Percentiles rank a stretch among this genome's conserved stretches.
Conservation (phyloP, 2,797 vertebrate genomes). For the Sternarchorhynchus goeldii region DNA sequence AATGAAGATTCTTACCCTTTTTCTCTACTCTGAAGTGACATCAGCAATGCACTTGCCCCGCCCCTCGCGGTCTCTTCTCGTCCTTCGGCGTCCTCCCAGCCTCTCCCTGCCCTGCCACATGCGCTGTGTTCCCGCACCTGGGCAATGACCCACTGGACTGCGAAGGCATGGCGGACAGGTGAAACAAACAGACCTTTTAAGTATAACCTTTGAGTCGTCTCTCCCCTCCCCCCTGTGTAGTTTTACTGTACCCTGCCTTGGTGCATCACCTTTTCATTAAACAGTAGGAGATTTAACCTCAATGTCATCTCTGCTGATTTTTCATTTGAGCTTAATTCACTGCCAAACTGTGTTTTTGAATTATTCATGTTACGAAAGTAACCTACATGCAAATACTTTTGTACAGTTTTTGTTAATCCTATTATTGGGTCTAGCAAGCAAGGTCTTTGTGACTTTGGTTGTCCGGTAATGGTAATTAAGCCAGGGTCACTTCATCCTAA, state of each 20-base stretch:
- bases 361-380: too few species aligned
- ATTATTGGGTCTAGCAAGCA: neutral
- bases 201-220: constrained; percentile 64
- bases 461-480: constrained; percentile 13
- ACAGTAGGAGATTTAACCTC: constrained; percentile 80
- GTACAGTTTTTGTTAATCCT: neutral
- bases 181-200: constrained; percentile 66
- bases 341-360: neutral
- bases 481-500: constrained; percentile 5
- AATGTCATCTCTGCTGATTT: constrained; percentile 73
- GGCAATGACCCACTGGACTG: constrained; percentile 52
- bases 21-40: constrained; percentile 73
- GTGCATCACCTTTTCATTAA: constrained; percentile 80
- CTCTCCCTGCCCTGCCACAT: constrained; percentile 41
- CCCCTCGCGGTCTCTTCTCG: constrained; percentile 49
- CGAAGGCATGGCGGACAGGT: constrained; percentile 61
- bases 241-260: constrained; percentile 82
- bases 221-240: constrained; percentile 68
- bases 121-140: constrained; percentile 34
- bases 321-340: constrained; percentile 64
- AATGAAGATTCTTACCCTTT: constrained; percentile 65
- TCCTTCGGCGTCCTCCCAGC: constrained; percentile 22
- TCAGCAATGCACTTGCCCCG: constrained; percentile 65
- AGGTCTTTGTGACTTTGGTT: constrained; percentile 56
- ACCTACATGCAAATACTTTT: neutral